A percentile compares a stretch with the other conserved stretches of the same genome.
Conservation (phyloP, 2,797 vertebrate genomes). For the Ptychobarbus kaznakovi region DNA sequence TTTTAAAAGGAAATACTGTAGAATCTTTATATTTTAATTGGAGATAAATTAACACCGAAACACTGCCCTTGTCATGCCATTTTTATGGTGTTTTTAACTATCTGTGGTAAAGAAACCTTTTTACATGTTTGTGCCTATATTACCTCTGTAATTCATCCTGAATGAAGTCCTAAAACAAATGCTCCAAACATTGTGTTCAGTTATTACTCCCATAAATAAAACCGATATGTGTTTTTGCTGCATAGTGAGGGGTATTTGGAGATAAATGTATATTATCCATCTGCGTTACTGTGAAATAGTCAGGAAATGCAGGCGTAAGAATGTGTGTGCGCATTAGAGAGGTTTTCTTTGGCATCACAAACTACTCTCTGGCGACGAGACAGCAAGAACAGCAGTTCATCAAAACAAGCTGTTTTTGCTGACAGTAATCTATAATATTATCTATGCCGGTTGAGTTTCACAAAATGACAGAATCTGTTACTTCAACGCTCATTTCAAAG, state of each 20-base stretch:
- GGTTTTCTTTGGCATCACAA: conserved; percentile 19
- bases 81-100: background rate
- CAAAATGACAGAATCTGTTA: conserved; percentile 38
- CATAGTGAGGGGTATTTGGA: conserved; percentile 7
- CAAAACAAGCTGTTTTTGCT: conserved; percentile 27
- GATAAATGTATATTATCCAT: conserved; percentile 23
- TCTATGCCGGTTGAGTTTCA: background rate
- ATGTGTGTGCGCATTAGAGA: background rate
- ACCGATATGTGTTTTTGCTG: conserved; percentile 23
- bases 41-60: background rate
- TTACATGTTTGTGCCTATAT: background rate
- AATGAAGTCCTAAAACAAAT: conserved; percentile 29
- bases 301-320: background rate
- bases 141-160: conserved; percentile 35
- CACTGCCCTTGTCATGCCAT: background rate
- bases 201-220: conserved; percentile 45
- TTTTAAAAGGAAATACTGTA: background rate
- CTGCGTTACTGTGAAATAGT: conserved; percentile 12
- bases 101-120: background rate
- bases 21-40: background rate
- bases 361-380: background rate
- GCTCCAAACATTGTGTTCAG: conserved; percentile 27
- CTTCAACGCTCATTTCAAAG: background rate
- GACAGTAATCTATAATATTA: conserved; percentile 30
- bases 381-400: background rate